Base-by-base conservation (phyloP, 1,140 invertebrate genomes). In the Diprion similis region DNA sequence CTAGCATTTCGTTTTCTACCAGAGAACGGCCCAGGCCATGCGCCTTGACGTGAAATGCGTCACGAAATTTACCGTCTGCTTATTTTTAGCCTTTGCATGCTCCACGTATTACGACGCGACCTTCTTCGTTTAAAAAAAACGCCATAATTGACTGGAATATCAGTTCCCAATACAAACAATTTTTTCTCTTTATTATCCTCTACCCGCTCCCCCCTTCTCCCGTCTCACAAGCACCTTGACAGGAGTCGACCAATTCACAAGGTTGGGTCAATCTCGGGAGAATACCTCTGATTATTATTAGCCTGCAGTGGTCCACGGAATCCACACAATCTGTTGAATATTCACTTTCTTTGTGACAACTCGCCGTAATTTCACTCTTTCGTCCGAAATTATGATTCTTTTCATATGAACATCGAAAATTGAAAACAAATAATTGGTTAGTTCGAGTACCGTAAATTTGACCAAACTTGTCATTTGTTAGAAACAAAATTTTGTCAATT, bases 61-160 rank as follows among this genome's bases (percentile, higher is more conserved):
- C 73, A 73, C 80, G 77, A 84, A 81, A 82, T 82, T 83, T 79
- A 71, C 68, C 77, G 69, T 75, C 70, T 64, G 79, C 72, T 79
- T 84, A 87, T 87, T 87, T 85, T 84, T 87, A 87, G 85, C 46
- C 47, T n/a, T 72, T 46, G 73, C 51, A 9, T 59, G 11, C n/a
- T 59, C 51, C 51, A 59, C 51, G 51, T 59, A 59, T 59, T 59
- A 59, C 51, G 51, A 10, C 51, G 51, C n/a, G 51, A 59, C 51
- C 51, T 59, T 59, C n/a, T 17, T 59, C 24, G 24, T 59, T 59
- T 15, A 59, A 13, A 17, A 59, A 8, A 59, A 59, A 15, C 51
- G 51, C 24, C 24, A 37, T 37, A 37, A 6, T 37, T 37, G 24
- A 37, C 24, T 59, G 4, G 11, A 59, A 59, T 59, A 15, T 59